phyloP scores from a whole-genome alignment of 2,113 vertebrate genomes.

The Dissostichus mawsoni region DNA sequence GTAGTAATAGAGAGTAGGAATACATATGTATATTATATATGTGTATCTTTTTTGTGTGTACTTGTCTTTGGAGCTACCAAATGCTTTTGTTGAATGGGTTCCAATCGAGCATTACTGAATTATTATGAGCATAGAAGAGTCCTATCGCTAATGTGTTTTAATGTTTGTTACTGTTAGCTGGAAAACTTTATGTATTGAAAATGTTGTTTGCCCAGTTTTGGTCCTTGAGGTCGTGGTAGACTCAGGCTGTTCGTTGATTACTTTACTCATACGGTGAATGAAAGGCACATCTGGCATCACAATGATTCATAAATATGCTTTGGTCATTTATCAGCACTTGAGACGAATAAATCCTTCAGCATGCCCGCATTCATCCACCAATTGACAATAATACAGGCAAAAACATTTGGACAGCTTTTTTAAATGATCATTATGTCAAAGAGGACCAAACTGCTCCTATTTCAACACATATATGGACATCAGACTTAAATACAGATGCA shows the following conservation, averaged over 20 bases:
- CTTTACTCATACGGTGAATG: neutral
- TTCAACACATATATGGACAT: too few relatives aligned
- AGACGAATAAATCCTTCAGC: neutral
- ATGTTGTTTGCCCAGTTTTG: neutral
- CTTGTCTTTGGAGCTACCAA: neutral
- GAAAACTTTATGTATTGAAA: neutral
- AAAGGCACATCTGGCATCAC: constrained; percentile 3
- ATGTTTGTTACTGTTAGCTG: neutral
- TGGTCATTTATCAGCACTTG: neutral
- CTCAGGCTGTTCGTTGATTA: neutral
- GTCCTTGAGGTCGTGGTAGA: neutral
- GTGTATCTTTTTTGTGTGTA: neutral
- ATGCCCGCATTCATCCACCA: neutral
- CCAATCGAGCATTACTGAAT: neutral
- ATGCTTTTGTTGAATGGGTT: neutral
- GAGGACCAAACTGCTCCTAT: too few relatives aligned
- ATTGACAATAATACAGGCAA: neutral
- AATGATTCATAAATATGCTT: neutral
- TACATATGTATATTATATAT: too few relatives aligned
- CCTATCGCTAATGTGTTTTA: neutral
- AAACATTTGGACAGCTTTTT: neutral
- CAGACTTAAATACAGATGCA: too few relatives aligned
- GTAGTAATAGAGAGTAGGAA: too few relatives aligned
- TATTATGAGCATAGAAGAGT: neutral
- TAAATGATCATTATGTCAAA: neutral